phyloP scores from a whole-genome alignment of 2,888 invertebrate genomes.

The Melanostoma mellinum region DNA sequence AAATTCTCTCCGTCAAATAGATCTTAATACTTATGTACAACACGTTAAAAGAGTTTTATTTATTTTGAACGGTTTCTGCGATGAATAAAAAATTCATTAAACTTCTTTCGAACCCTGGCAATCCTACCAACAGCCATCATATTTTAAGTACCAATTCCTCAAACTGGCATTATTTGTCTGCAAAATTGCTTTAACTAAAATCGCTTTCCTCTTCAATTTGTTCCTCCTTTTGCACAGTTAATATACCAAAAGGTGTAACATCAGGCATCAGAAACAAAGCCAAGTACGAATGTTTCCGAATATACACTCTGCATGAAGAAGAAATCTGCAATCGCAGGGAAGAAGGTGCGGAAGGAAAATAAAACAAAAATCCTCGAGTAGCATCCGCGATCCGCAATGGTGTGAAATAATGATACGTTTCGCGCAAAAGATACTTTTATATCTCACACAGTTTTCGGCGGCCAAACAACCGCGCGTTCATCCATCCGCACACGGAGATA shows the following conservation, averaged over 20 bases:
- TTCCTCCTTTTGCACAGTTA: conserved; percentile 48
- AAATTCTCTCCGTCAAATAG: no score
- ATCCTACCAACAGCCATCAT: conserved; percentile 43
- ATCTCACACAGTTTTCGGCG: conserved; percentile 72
- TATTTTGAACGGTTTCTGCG: no score
- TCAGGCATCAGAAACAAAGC: conserved; percentile 32
- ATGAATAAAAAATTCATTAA: background rate
- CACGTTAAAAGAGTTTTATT: no score
- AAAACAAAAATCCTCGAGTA: conserved; percentile 50
- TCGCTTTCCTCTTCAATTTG: conserved; percentile 40
- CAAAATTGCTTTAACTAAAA: conserved; percentile 61
- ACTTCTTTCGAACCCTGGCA: conserved; percentile 13
- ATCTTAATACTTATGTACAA: no score
- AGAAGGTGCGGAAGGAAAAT: background rate
- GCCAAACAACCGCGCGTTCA: conserved; percentile 33
- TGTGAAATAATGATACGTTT: conserved; percentile 79
- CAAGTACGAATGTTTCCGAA: conserved; percentile 56
- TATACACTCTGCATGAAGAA: conserved; percentile 24
- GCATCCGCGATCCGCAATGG: conserved; percentile 76
- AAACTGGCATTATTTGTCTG: conserved; percentile 71
- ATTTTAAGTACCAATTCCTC: conserved; percentile 62
- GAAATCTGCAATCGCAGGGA: conserved; percentile 1
- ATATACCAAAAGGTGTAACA: conserved; percentile 27
- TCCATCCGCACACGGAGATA: conserved; percentile 74
- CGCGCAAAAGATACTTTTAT: conserved; percentile 73